These are phyloP conservation scores for Oceanodroma tethys DNA, from an alignment of 2,113 vertebrate genomes.

Conservation along the genomic window DNA sequence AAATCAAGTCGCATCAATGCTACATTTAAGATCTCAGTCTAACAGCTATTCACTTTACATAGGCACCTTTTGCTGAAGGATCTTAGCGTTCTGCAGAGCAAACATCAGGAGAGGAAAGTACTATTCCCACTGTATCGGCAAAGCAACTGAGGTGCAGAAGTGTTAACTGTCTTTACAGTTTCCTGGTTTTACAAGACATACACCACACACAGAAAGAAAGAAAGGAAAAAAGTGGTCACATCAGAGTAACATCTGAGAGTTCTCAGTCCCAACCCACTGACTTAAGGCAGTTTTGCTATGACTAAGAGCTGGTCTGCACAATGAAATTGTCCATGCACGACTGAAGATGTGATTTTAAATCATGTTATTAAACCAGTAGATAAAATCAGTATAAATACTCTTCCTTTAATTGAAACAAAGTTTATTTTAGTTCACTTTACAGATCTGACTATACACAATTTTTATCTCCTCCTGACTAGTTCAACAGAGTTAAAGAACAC, in stretches of 20 bases:
- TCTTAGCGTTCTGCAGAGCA: not conserved
- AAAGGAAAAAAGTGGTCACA: not conserved
- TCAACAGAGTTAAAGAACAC: not conserved
- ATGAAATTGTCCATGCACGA: not conserved
- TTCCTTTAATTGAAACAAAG: slow-evolving; percentile 29
- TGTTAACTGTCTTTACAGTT: not conserved
- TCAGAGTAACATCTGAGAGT: not conserved
- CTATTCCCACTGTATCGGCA: not conserved
- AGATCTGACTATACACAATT: slow-evolving; percentile 2
- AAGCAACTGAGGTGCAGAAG: not conserved
- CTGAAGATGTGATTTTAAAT: not conserved
- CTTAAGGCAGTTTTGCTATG: not conserved
- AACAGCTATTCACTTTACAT: not conserved
- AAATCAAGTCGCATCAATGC: not conserved
- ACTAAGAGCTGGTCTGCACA: not conserved
- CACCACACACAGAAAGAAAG: not conserved
- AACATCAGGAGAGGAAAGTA: not conserved
- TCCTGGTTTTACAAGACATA: not conserved
- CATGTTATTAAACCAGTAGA: not conserved
- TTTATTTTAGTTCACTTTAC: slow-evolving; percentile 37
- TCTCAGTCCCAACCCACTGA: not conserved
- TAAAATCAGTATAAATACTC: slow-evolving; percentile 40
- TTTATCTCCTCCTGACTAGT: slow-evolving; percentile 36
- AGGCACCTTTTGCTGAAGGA: not conserved
- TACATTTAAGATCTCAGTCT: not conserved